Base-by-base conservation (phyloP, 2,113 vertebrate species). In the Nycticebus coucang region DNA sequence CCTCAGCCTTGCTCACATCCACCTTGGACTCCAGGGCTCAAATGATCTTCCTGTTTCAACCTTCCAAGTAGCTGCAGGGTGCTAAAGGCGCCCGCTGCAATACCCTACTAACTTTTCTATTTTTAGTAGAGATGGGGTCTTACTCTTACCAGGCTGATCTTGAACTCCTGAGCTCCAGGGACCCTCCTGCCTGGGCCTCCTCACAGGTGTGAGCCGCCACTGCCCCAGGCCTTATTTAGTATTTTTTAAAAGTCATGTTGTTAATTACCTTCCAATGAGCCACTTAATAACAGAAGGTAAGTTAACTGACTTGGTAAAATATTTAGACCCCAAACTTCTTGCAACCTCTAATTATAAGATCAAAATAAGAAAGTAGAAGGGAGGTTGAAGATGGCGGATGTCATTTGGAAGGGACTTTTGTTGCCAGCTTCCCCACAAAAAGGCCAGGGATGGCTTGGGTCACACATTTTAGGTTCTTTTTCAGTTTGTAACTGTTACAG, bases 381-480 rank as follows among this genome's bases (percentile, higher is more conserved):
- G n/a, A 33, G 6, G 21, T n/a, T 28, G 13, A 84, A 64, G 12
- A 30, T 0, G 13, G 9, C 28, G 0, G 19, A 1, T n/a, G 7
- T 35, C 18, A 18, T n/a, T 18, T 60, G 33, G 6, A 30, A 87
- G 71, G 24, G 57, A 75, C 0, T 62, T 62, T 74, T 30, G 18
- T 45, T 83, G n/a, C 77, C 5, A 28, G 2, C 1, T 37, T 59
- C 7, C 19, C 19, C 41, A 55, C 7, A 35, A 6, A 28, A 90
- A 74, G 19, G 11, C 33, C 37, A 59, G 10, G 33, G 30, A 59
- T 28, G 60, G 24, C 17, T 55, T 5, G 53, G 64, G 17, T 2
- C 28, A 14, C 3, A 26, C 1, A 37, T 62, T 74, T 35, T 50
- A 17, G 14, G 12, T 14, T 79, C 60, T n/a, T 60, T 87, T 66